phyloP scores from a whole-genome alignment of 1,140 invertebrate species.

The Saxidomus purpurata region DNA sequence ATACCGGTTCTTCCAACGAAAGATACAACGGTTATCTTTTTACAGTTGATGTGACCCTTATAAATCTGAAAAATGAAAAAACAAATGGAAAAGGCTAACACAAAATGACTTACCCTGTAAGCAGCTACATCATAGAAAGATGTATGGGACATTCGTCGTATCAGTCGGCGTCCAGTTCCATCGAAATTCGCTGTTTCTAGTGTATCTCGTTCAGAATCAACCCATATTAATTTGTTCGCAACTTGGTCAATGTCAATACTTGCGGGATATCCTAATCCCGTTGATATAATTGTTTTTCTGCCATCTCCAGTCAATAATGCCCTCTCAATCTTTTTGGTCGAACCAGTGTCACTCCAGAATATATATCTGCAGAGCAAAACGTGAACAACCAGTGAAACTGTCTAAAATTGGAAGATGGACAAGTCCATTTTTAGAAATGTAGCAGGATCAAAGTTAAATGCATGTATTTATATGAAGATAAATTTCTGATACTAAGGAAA shows the following conservation, averaged over 20 bases:
- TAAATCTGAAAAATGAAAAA: no score
- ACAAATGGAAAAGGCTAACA: not conserved
- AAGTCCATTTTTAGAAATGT: no score
- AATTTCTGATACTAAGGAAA: no score
- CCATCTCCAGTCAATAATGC: slow-evolving; percentile 8
- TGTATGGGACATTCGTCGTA: not conserved
- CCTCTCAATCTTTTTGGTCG: slow-evolving; percentile 29
- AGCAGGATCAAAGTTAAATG: no score
- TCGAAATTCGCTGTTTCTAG: slow-evolving; percentile 31
- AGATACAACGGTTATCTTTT: no score
- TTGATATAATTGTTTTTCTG: slow-evolving; percentile 21
- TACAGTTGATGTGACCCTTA: no score
- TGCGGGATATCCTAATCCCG: not conserved
- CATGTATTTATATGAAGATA: no score
- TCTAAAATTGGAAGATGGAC: no score
- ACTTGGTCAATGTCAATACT: slow-evolving; percentile 23
- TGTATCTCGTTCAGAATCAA: slow-evolving; percentile 14
- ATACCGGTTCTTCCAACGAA: no score
- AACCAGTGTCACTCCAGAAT: slow-evolving; percentile 53
- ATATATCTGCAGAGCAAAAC: slow-evolving; percentile 44
- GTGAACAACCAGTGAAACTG: no score
- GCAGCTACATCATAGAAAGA: slow-evolving; percentile 34
- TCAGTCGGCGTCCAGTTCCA: not conserved
- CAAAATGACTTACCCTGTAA: not conserved
- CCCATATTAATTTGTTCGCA: no score